Base-by-base conservation (phyloP, 2,113 vertebrate species). In the Cynoglossus semilaevis region DNA sequence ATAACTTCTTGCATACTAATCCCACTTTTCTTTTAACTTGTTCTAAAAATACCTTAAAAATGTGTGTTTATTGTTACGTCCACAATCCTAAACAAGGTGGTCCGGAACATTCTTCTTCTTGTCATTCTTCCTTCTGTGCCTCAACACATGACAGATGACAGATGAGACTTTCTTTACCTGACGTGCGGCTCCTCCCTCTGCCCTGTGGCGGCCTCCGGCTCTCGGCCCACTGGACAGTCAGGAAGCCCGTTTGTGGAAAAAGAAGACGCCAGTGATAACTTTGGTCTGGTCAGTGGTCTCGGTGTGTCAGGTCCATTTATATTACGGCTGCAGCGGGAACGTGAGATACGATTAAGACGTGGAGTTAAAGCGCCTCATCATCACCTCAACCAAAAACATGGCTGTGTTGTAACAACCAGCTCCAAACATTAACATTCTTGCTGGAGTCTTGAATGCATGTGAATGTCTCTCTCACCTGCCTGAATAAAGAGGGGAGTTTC, bases 201-300 rank as follows among this genome's bases (percentile, higher is more conserved):
- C 49, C 91, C 90, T 46, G 80, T 74, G 47, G 67, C 81, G 29
- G 91, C 14, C 34, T 77, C 74, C 38, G 60, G 74, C 18, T 93
- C 93, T 84, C 92, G 95, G 74, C 85, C 91, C 44, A 93, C 92
- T 37, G 90, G 77, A 79, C 89, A 92, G 78, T 95, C 94, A 9
- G 94, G 94, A 57, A 98, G 92, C 81, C 96, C 96, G 14, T 98
- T 99, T 67, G 94, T 94, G 60, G 96, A 93, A 86, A 94, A 91
- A 1, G 92, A 91, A 62, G 87, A 42, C 35, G 92, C 89, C 80
- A 95, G 70, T 3, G 92, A 92, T 77, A 94, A 88, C 80, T 96
- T 98, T 74, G 94, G 89, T 89, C 95, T 92, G 85, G 82, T 93
- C 76, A 95, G 82, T 14, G 92, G 91, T 82, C 94, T 93, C 29